A percentile compares a stretch with the other conserved stretches of the same genome.
These are phyloP conservation scores for Cydia strobilella DNA, from an alignment of 1,140 invertebrate genomes.

Conservation along the genomic window DNA sequence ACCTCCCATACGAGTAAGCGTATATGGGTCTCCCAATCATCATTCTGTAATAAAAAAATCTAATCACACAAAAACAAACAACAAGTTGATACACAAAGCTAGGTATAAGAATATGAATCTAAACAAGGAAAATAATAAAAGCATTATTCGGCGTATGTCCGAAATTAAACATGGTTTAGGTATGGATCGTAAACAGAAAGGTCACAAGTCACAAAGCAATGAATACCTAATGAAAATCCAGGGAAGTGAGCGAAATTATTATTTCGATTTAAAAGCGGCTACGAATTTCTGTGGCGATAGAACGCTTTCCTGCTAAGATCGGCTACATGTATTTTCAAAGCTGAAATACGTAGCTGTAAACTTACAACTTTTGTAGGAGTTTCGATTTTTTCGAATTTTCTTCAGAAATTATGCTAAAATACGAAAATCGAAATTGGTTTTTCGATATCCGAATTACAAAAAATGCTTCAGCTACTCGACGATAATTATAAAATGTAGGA, in stretches of 20 bases:
- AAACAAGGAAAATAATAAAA: constrained; percentile 20
- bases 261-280: constrained; percentile 5
- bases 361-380: no score
- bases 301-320: neutral
- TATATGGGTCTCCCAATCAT: neutral
- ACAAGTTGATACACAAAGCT: neutral
- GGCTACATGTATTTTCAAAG: no score
- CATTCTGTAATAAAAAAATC: neutral
- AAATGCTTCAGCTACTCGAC: no score
- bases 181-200: constrained; percentile 20
- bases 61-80: no score
- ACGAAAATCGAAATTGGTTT: no score
- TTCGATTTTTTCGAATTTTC: no score
- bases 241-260: neutral
- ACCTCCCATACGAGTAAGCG: neutral
- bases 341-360: no score
- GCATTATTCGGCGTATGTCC: no score
- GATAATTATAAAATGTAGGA: no score
- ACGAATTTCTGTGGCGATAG: neutral
- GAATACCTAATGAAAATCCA: constrained; percentile 13
- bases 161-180: constrained; percentile 28
- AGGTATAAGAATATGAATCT: neutral
- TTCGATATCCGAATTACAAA: no score
- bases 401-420: no score
- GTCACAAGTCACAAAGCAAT: constrained; percentile 16